A percentile compares a stretch with the other conserved stretches of the same genome.
phyloP scores from a whole-genome alignment of 2,113 vertebrate species.

The Potamarius usumacintae region DNA sequence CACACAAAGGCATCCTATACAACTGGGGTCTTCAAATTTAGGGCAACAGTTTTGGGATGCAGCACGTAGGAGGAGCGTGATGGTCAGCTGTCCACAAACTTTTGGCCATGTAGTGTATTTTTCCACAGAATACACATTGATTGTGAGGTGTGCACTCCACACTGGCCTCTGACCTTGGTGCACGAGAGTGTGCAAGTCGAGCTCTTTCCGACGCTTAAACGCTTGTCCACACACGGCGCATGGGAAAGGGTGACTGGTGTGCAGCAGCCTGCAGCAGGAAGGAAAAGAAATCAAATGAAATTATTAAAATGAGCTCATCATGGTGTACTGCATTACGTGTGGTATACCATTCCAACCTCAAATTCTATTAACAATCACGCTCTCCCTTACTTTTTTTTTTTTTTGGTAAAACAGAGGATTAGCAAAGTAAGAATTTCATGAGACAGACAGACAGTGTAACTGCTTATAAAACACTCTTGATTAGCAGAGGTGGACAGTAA shows the following conservation, averaged over 20 bases:
- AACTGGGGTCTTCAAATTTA: background rate
- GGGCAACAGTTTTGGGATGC: background rate
- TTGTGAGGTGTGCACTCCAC: background rate
- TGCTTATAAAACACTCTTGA: too few species aligned
- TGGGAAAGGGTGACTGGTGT: slow-evolving; percentile 87
- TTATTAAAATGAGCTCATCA: background rate
- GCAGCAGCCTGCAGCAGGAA: slow-evolving; percentile 74
- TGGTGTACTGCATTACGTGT: background rate
- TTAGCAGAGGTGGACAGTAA: too few species aligned
- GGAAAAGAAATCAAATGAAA: background rate
- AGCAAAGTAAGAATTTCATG: too few species aligned
- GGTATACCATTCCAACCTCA: background rate
- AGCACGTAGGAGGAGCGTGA: background rate
- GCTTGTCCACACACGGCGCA: slow-evolving; percentile 81
- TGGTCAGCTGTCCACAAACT: background rate
- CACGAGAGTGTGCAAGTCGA: slow-evolving; percentile 84
- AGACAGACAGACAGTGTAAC: too few species aligned
- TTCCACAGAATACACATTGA: background rate
- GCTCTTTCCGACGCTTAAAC: slow-evolving; percentile 82
- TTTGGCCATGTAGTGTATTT: background rate
- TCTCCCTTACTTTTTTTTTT: background rate
- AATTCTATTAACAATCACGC: background rate
- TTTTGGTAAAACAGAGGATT: too few species aligned
- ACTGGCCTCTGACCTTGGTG: slow-evolving; percentile 74
- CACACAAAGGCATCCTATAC: background rate